Percentiles rank a stretch among this genome's conserved stretches.
Evolutionary conservation across 1,140 invertebrate species (phyloP).

Genomic region (Sitodiplosis mosellana): DNA sequence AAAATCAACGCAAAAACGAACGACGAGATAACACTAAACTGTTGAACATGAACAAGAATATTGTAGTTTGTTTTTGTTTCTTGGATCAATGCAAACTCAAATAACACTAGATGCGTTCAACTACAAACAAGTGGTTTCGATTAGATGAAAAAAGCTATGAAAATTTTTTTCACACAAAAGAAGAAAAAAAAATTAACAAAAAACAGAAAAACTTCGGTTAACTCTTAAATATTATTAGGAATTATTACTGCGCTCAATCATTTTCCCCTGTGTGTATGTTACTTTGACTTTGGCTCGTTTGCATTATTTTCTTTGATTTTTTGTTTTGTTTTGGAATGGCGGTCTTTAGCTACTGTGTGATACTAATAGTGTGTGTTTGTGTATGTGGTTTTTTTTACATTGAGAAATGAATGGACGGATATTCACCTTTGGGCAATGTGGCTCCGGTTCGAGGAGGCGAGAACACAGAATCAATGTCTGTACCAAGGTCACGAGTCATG

Average conservation of each 20-base stretch:
- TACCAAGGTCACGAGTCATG: slow-evolving; percentile 33
- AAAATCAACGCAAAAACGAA: too few relatives aligned
- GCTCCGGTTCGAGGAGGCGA: slow-evolving; percentile 25
- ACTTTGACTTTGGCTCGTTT: not conserved
- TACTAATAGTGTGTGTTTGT: too few relatives aligned
- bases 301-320: not conserved
- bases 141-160: not conserved
- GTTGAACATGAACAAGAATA: not conserved
- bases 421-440: slow-evolving; percentile 41
- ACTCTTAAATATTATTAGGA: too few relatives aligned
- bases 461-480: slow-evolving; percentile 30
- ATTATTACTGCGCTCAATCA: not conserved
- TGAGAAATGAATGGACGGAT: slow-evolving; percentile 8
- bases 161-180: too few relatives aligned
- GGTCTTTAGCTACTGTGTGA: slow-evolving; percentile 15
- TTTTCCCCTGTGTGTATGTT: too few relatives aligned
- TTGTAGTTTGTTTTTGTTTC: not conserved
- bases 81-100: not conserved
- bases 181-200: too few relatives aligned
- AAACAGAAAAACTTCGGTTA: too few relatives aligned
- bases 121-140: not conserved
- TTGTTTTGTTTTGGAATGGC: slow-evolving; percentile 15
- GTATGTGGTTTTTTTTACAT: too few relatives aligned
- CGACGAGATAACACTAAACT: too few relatives aligned
- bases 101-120: too few relatives aligned